Conservation (phyloP, 2,113 vertebrate species). For the Bubo blakistoni region DNA sequence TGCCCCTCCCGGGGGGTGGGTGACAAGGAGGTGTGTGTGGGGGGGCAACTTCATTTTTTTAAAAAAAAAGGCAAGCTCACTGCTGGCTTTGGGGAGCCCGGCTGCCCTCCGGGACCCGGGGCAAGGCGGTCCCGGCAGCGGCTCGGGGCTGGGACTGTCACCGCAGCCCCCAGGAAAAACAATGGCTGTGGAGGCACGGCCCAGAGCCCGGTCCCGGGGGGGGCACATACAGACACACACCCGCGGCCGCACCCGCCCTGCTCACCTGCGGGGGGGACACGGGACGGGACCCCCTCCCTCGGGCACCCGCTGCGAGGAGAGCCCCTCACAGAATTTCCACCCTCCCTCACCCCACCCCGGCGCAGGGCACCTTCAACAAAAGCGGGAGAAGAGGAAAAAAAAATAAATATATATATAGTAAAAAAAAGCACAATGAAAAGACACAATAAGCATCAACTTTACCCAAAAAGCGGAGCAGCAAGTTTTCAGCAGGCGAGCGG, state of each 20-base stretch:
- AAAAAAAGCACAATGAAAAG: background rate
- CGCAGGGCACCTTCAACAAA: background rate
- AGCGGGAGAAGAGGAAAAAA: background rate
- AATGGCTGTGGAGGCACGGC: background rate
- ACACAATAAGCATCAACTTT: constrained; percentile 59
- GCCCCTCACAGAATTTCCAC: background rate
- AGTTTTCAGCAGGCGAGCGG: constrained; percentile 53
- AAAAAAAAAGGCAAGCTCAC: background rate
- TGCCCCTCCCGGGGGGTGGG: constrained; percentile 19
- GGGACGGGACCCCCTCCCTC: background rate
- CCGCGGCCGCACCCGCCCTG: background rate
- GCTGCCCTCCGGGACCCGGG: background rate
- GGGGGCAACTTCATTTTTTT: background rate
- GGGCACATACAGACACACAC: background rate
- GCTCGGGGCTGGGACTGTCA: constrained; percentile 1
- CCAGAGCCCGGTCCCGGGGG: background rate
- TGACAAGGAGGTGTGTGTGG: background rate
- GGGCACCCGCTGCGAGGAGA: background rate
- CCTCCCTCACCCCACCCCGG: background rate
- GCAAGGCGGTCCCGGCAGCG: background rate
- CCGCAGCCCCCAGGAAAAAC: background rate
- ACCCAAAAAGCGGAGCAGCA: constrained; percentile 53
- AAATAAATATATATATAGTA: background rate
- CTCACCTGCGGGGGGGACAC: background rate
- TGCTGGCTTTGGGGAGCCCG: background rate